phyloP scores from a whole-genome alignment of 1,140 invertebrate genomes.

The Leguminivora glycinivorella region DNA sequence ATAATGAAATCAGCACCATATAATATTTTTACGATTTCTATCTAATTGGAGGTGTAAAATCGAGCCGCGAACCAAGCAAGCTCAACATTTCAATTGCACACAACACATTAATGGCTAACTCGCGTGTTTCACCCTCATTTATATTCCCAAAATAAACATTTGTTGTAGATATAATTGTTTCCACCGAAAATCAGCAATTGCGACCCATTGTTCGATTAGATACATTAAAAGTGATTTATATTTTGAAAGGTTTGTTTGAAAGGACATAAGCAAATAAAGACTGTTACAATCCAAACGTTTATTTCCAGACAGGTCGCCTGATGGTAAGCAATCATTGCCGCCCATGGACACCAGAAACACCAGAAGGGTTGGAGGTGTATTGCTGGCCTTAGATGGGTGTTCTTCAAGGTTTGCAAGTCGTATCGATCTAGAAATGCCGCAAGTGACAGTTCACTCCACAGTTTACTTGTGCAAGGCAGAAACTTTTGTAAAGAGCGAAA shows the following conservation, averaged over 20 bases:
- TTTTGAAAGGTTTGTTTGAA: neutral
- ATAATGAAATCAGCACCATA: neutral
- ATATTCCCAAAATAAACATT: slow-evolving; percentile 28
- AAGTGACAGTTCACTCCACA: too few species aligned
- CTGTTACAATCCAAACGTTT: neutral
- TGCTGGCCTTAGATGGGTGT: too few species aligned
- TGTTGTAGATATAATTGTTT: slow-evolving; percentile 26
- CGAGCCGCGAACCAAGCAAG: neutral
- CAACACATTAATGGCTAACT: slow-evolving; percentile 10
- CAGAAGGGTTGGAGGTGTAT: too few species aligned
- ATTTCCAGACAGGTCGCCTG: too few species aligned
- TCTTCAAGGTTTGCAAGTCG: too few species aligned
- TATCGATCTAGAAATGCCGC: too few species aligned
- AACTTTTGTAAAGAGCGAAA: too few species aligned
- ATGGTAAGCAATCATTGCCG: too few species aligned
- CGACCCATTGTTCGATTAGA: slow-evolving; percentile 27
- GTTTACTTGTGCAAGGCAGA: too few species aligned
- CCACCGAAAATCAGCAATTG: slow-evolving; percentile 18
- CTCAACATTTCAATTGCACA: slow-evolving; percentile 28
- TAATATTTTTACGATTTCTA: slow-evolving; percentile 4
- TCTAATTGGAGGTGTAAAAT: slow-evolving; percentile 21
- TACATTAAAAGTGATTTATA: slow-evolving; percentile 23
- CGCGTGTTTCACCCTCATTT: slow-evolving; percentile 18
- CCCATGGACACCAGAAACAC: too few species aligned
- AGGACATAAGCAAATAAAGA: neutral